Percentiles rank a stretch among this genome's conserved stretches.
Conservation (phyloP, 2,888 invertebrate species). For the Ichneumoninae sp. region DNA sequence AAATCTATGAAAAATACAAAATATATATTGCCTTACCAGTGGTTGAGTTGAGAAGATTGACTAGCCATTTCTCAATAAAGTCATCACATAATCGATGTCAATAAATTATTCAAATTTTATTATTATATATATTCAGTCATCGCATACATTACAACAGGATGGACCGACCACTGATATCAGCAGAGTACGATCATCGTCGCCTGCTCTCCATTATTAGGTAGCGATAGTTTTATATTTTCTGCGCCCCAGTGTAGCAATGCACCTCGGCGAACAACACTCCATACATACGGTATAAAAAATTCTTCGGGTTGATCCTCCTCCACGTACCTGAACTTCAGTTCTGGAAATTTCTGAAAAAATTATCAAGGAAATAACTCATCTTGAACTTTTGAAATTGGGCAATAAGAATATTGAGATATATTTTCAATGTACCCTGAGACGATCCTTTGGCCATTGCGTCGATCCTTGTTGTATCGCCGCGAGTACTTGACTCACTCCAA, state of each 20-base stretch:
- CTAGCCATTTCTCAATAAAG: not conserved
- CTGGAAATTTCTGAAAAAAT: conserved; percentile 95
- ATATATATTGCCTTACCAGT: not conserved
- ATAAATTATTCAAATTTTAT: conserved; percentile 62
- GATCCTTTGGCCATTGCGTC: conserved; percentile 96
- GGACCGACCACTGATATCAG: conserved; percentile 77
- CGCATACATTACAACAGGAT: conserved; percentile 50
- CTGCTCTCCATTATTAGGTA: conserved; percentile 79
- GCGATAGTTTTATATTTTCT: conserved; percentile 82
- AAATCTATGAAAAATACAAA: not conserved
- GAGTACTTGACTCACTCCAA: conserved; percentile 95
- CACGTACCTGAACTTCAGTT: conserved; percentile 99
- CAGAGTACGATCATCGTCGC: conserved; percentile 82
- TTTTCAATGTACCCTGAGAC: conserved; percentile 89
- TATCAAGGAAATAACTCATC: not conserved
- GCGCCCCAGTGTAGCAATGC: conserved; percentile 82
- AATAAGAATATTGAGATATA: conserved; percentile 1
- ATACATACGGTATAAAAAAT: conserved; percentile 99
- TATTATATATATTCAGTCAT: conserved; percentile 64
- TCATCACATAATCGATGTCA: not conserved
- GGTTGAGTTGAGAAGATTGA: not conserved
- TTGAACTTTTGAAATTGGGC: not conserved
- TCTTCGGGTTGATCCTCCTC: conserved; percentile 99
- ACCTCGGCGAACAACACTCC: conserved; percentile 92
- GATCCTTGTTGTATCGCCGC: conserved; percentile 96